phyloP scores from a whole-genome alignment of 2,797 vertebrate genomes.

The Malacoraja senta region DNA sequence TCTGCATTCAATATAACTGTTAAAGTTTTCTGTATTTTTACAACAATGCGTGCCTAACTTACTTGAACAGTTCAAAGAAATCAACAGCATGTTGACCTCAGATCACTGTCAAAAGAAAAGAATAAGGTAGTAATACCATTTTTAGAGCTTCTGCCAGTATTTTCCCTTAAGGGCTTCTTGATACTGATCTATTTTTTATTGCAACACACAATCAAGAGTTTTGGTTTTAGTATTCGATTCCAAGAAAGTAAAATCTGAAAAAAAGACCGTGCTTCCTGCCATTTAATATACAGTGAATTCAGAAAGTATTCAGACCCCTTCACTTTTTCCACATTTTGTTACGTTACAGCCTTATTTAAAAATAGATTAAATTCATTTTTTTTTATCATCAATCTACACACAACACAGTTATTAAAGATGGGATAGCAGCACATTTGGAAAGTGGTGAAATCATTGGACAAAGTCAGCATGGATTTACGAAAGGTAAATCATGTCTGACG shows the following conservation, averaged over 20 bases:
- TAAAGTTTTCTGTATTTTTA: conserved; percentile 21
- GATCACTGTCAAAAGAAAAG: conserved; percentile 28
- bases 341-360: too few relatives aligned
- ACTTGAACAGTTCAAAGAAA: conserved; percentile 29
- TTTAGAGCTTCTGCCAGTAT: conserved; percentile 35
- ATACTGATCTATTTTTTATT: conserved; percentile 38
- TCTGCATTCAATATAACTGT: conserved; percentile 20
- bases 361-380: too few relatives aligned
- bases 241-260: conserved; percentile 23
- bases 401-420: too few relatives aligned
- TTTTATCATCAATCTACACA: too few relatives aligned
- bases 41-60: conserved; percentile 25
- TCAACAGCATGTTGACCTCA: conserved; percentile 25
- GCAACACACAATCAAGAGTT: conserved; percentile 31
- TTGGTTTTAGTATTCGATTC: conserved; percentile 3
- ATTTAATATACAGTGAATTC: neutral
- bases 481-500: too few relatives aligned
- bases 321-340: too few relatives aligned
- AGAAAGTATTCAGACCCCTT: too few relatives aligned
- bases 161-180: conserved; percentile 34
- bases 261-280: neutral
- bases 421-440: too few relatives aligned
- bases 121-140: conserved; percentile 37
- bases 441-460: too few relatives aligned
- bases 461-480: too few relatives aligned